Evolutionary conservation across 2,113 vertebrate genomes (phyloP).

Genomic region (Clarias batrachus): DNA sequence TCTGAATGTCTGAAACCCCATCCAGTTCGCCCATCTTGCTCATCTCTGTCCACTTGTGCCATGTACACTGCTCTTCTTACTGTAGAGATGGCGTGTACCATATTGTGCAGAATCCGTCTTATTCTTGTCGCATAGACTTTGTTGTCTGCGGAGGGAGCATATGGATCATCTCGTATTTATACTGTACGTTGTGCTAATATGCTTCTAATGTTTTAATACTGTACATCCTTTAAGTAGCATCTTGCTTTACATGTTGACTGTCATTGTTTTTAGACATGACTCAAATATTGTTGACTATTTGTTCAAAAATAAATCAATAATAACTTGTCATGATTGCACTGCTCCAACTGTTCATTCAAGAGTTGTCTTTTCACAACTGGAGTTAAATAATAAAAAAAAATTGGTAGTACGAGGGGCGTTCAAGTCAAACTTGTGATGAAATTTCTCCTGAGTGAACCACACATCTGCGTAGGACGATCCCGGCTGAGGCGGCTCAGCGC

Average conservation of each 20-base stretch:
- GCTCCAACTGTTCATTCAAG: neutral
- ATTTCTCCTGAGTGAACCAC: no score
- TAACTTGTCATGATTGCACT: neutral
- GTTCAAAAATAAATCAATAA: neutral
- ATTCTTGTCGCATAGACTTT: neutral
- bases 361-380: neutral
- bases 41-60: neutral
- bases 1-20: slow-evolving; percentile 4
- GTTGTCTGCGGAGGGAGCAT: neutral
- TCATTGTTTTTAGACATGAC: neutral
- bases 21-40: neutral
- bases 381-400: neutral
- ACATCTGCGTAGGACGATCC: no score
- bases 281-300: neutral
- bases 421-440: no score
- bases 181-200: neutral
- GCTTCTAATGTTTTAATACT: neutral
- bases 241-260: neutral
- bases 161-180: neutral
- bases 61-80: neutral
- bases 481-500: no score
- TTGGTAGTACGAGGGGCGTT: neutral
- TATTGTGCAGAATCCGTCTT: neutral
- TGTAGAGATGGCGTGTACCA: neutral
- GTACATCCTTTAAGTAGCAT: neutral